These are phyloP conservation scores for Podabrus alpinus DNA, from an alignment of 2,888 invertebrate species.

Conservation along the genomic window DNA sequence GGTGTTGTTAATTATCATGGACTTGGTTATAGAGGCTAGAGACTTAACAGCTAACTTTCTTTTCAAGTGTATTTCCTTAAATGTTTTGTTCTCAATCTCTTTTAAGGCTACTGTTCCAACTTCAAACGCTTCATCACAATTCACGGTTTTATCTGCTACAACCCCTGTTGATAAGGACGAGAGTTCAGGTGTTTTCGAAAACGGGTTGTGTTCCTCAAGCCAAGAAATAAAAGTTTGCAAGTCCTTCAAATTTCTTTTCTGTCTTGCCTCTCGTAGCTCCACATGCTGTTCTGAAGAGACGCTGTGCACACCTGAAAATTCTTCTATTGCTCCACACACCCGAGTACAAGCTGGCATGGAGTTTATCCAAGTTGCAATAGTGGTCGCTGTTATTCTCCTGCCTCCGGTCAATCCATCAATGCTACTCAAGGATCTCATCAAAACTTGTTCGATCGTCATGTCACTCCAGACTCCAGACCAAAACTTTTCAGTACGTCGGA, in stretches of 20 bases:
- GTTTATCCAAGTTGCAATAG: background rate
- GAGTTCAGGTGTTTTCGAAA: too few species aligned
- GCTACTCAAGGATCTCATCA: conserved; percentile 11
- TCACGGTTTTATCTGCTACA: conserved; percentile 9
- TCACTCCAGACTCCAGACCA: conserved; percentile 10
- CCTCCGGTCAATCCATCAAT: conserved; percentile 14
- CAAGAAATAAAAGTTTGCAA: conserved; percentile 10
- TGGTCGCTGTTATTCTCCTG: conserved; percentile 9
- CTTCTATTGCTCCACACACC: conserved; percentile 34
- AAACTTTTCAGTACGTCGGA: conserved; percentile 4
- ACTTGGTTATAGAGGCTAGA: background rate
- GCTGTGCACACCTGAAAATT: conserved; percentile 12
- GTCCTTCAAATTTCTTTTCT: conserved; percentile 10
- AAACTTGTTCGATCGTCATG: conserved; percentile 1
- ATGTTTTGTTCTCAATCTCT: background rate
- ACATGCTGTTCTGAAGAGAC: conserved; percentile 30
- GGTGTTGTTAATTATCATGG: background rate
- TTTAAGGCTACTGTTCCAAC: conserved; percentile 3
- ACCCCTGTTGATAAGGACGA: conserved; percentile 16
- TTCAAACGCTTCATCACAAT: conserved; percentile 9
- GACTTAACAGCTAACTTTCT: background rate
- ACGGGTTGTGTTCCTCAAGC: too few species aligned
- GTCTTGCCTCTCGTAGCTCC: conserved; percentile 28
- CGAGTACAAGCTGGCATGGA: conserved; percentile 2
- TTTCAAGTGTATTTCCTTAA: background rate